Base-by-base conservation (phyloP, 2,888 invertebrate species). In the Ophraella communa region DNA sequence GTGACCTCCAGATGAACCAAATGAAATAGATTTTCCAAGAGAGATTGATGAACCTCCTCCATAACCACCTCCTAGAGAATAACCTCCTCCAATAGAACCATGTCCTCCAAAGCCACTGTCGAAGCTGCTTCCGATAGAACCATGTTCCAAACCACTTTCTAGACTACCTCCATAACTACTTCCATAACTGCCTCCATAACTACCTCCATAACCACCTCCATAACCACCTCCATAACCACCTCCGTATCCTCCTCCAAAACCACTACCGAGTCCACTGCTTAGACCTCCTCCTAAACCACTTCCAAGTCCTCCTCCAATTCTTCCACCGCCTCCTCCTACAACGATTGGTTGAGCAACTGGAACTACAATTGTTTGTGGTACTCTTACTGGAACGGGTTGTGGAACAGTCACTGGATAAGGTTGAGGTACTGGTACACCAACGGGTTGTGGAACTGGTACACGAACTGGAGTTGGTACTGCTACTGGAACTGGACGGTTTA, bases 321-420 rank as follows among this genome's bases (percentile, higher is more conserved):
- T 71, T 23, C 74, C 72, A 56, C 73, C 67, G 5, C 73, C 74
- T 30, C 74, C 74, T 45, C 73, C 71, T 54, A 75, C 71, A 57
- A 62, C 53, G 42, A 76, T 60, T n/a, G 75, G 73, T 68, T 72
- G 72, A 11, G 76, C 71, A n/a, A 76, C 75, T 47, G 74, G 75
- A 65, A 76, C 76, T 20, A 75, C 75, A 47, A 76, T 65, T 39
- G 73, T 74, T 73, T 77, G 74, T 54, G 74, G 75, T 67, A 83
- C 76, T 45, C 73, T 59, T 58, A 82, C 78, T 47, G 83, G 82
- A 1, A 85, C 83, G 0, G 86, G 86, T 61, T 86, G 86, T 17
- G 86, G 82, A 0, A 87, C 82, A 0, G 85, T 84, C 20, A 86
- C 86, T 4, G 86, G 84, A 59, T 85, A 84, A 0, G 87, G 86